Conservation (phyloP, 2,888 invertebrate genomes). For the Tachina lurida region DNA sequence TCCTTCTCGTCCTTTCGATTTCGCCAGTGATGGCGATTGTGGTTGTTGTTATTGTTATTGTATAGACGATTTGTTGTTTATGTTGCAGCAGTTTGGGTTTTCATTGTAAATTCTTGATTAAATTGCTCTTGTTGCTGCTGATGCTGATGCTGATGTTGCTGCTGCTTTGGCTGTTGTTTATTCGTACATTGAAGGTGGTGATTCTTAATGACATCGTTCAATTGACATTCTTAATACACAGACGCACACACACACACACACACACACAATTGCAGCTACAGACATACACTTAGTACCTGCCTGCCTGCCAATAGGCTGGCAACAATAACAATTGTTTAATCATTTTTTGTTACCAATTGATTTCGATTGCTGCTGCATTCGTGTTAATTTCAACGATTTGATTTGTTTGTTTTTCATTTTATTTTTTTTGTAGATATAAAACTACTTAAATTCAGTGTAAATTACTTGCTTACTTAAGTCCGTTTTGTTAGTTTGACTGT, state of each 20-base stretch:
- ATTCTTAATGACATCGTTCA: conserved; percentile 74
- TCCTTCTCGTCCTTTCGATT: conserved; percentile 60
- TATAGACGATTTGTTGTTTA: conserved; percentile 15
- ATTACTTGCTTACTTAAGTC: conserved; percentile 70
- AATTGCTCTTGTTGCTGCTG: conserved; percentile 64
- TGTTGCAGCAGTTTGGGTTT: conserved; percentile 60
- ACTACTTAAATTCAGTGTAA: conserved; percentile 72
- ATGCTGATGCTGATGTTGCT: conserved; percentile 40
- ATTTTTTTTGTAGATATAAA: conserved; percentile 14
- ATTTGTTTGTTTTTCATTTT: conserved; percentile 44
- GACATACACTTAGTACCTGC: background rate
- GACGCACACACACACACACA: conserved; percentile 1
- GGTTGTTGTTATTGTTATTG: conserved; percentile 30
- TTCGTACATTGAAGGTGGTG: conserved; percentile 72
- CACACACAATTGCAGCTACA: background rate
- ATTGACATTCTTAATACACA: conserved; percentile 65
- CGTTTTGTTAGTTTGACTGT: conserved; percentile 48
- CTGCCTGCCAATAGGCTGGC: conserved; percentile 50
- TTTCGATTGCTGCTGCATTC: conserved; percentile 56
- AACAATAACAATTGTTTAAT: conserved; percentile 66
- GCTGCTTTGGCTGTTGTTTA: conserved; percentile 13
- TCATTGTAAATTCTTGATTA: conserved; percentile 71
- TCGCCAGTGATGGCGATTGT: conserved; percentile 35
- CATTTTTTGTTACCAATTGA: conserved; percentile 40
- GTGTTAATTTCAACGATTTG: conserved; percentile 68